A percentile compares a stretch with the other conserved stretches of the same genome.
Evolutionary conservation across 2,888 invertebrate genomes (phyloP).

Genomic region (Subacronicta megacephala): DNA sequence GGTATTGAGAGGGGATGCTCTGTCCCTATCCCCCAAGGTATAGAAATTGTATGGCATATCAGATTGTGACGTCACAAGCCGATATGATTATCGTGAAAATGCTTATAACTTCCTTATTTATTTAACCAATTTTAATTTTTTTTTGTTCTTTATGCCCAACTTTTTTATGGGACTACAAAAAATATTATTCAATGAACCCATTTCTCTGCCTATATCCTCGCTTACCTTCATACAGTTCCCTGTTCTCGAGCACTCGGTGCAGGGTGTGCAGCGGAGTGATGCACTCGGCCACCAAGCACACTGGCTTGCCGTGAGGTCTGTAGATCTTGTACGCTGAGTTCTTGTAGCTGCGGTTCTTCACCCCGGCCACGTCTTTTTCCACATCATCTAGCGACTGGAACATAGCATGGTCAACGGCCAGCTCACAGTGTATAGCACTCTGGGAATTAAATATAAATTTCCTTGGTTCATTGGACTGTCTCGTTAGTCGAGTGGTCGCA

Average conservation of each 20-base stretch:
- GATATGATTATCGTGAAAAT: too few species aligned
- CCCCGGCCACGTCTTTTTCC: conserved; percentile 88
- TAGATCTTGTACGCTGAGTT: conserved; percentile 91
- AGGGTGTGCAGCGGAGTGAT: conserved; percentile 91
- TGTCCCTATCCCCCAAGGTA: too few species aligned
- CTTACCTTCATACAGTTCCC: conserved; percentile 67
- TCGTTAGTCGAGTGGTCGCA: too few species aligned
- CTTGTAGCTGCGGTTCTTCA: conserved; percentile 87
- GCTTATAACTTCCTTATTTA: too few species aligned
- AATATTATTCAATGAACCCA: too few species aligned
- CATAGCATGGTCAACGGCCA: conserved; percentile 39
- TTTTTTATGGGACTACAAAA: too few species aligned
- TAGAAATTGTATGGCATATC: too few species aligned
- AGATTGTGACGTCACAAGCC: too few species aligned
- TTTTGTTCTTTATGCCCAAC: too few species aligned
- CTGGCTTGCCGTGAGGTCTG: conserved; percentile 56
- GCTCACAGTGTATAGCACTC: conserved; percentile 15
- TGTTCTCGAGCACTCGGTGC: conserved; percentile 75
- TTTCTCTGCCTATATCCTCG: not conserved
- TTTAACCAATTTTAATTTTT: too few species aligned
- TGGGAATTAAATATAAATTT: conserved; percentile 20
- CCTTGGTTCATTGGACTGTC: not conserved
- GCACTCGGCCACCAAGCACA: conserved; percentile 90
- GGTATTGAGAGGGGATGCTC: too few species aligned
- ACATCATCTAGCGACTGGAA: conserved; percentile 84